phyloP scores from a whole-genome alignment of 2,888 invertebrate species.

The Drosophila cognata region DNA sequence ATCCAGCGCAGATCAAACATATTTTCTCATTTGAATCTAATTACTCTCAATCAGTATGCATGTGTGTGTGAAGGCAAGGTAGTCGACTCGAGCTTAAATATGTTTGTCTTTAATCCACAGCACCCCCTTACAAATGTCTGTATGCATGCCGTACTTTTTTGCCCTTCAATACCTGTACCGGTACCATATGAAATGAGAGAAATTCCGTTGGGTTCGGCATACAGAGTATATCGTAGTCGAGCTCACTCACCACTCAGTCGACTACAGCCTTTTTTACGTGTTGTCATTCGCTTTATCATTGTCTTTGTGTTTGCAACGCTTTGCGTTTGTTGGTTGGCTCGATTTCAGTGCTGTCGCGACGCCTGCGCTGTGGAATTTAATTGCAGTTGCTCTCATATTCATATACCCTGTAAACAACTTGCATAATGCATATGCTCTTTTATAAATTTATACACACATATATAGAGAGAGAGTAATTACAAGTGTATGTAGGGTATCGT shows the following conservation, averaged over 20 bases:
- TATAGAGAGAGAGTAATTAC: neutral
- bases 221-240: neutral
- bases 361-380: slow-evolving; percentile 42
- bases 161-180: neutral
- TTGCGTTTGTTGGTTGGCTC: slow-evolving; percentile 24
- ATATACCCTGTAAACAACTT: neutral
- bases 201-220: neutral
- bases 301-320: slow-evolving; percentile 13
- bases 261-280: neutral
- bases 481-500: neutral
- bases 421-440: neutral
- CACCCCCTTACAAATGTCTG: neutral
- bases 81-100: neutral
- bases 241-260: neutral
- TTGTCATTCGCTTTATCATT: neutral
- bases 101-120: neutral
- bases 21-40: no score
- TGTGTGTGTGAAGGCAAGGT: neutral
- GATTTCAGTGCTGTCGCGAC: slow-evolving; percentile 8
- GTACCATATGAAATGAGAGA: neutral
- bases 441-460: neutral
- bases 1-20: neutral
- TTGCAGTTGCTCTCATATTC: neutral
- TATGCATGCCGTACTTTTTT: neutral
- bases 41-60: no score